These are phyloP conservation scores for Spinus pinus DNA, from an alignment of 2,797 vertebrate species.

Conservation along the genomic window DNA sequence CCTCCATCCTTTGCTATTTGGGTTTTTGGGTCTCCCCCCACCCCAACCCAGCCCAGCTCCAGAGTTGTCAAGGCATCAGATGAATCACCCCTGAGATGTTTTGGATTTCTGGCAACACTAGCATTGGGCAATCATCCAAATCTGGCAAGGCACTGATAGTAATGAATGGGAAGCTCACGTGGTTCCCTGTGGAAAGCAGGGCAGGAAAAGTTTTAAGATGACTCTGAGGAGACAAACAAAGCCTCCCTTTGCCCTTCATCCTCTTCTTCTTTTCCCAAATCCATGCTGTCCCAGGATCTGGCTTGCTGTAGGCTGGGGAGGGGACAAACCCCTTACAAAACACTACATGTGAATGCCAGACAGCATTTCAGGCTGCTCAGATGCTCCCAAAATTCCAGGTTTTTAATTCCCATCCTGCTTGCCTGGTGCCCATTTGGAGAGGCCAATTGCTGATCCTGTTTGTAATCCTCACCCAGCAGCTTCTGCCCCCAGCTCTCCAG, in stretches of 20 bases:
- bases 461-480: background rate
- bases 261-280: background rate
- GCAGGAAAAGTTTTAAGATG: background rate
- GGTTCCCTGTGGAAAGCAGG: background rate
- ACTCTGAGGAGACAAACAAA: background rate
- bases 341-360: fast-evolving
- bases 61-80: constrained; percentile 2
- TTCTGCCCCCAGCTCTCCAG: background rate
- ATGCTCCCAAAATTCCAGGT: background rate
- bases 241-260: background rate
- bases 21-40: background rate
- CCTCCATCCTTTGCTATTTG: background rate
- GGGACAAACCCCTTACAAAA: background rate
- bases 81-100: constrained; percentile 22
- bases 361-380: background rate
- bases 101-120: background rate
- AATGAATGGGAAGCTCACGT: background rate
- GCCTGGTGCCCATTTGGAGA: background rate
- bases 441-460: background rate
- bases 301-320: background rate
- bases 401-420: background rate
- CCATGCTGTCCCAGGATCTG: fast-evolving
- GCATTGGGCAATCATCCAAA: background rate
- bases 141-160: background rate
- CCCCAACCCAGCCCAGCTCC: background rate